Evolutionary conservation across 2,888 invertebrate species (phyloP).

Genomic region (Halocaridina rubra): DNA sequence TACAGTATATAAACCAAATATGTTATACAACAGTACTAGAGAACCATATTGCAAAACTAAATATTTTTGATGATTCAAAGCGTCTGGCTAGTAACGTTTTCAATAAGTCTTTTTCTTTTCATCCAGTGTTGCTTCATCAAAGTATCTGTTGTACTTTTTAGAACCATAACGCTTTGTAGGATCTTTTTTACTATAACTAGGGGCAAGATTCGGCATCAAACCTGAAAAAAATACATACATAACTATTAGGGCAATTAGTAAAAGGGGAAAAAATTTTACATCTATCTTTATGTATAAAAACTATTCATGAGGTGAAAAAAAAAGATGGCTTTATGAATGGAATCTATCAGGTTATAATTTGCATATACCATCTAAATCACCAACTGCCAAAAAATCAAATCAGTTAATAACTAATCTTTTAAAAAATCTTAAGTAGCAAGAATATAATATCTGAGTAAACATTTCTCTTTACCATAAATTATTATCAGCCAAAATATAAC

Average conservation of each 20-base stretch:
- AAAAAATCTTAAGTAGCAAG: no score
- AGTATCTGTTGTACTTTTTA: constrained; percentile 87
- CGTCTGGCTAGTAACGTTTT: no score
- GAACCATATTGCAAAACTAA: no score
- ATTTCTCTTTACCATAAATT: no score
- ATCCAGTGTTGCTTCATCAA: constrained; percentile 73
- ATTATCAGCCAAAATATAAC: no score
- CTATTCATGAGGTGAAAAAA: not conserved
- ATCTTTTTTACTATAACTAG: constrained; percentile 76
- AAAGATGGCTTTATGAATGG: not conserved
- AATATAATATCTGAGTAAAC: no score
- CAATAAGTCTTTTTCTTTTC: no score
- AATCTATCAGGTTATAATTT: not conserved
- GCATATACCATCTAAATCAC: not conserved
- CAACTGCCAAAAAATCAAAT: not conserved
- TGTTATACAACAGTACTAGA: no score
- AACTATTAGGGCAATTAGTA: constrained; percentile 35
- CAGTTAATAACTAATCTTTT: no score
- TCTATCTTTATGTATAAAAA: no score
- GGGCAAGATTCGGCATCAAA: constrained; percentile 80
- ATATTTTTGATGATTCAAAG: no score
- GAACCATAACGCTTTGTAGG: constrained; percentile 76
- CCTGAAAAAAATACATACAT: constrained; percentile 71
- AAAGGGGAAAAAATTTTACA: not conserved
- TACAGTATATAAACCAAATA: no score